Evolutionary conservation across 1,140 invertebrate genomes (phyloP).

Genomic region (Tetramorium parvispinum): DNA sequence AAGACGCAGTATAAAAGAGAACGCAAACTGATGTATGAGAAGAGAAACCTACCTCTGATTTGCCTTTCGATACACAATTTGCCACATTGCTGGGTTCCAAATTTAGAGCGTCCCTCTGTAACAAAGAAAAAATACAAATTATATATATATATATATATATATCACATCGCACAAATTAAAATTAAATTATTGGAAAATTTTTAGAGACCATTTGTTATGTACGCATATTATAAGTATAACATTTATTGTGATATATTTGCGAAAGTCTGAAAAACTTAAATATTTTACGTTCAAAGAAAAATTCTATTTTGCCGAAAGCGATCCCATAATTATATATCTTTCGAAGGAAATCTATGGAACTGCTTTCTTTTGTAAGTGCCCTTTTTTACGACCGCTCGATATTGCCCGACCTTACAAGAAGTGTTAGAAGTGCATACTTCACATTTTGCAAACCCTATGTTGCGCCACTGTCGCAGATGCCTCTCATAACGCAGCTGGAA

Average conservation of each 20-base stretch:
- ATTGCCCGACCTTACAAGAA: conserved; percentile 57
- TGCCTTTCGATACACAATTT: conserved; percentile 93
- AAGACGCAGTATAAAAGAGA: conserved; percentile 11
- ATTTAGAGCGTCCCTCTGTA: conserved; percentile 91
- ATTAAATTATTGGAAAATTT: neutral
- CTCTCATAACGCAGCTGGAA: conserved; percentile 26
- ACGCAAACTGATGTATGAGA: conserved; percentile 18
- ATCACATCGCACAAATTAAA: neutral
- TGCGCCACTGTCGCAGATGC: conserved; percentile 20
- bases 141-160: neutral
- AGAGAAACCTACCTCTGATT: conserved; percentile 90
- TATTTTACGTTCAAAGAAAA: neutral
- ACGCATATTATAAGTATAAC: neutral
- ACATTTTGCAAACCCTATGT: conserved; percentile 62
- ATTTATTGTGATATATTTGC: neutral
- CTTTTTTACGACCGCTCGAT: conserved; percentile 45
- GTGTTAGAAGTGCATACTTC: conserved; percentile 63
- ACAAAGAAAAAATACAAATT: conserved; percentile 77
- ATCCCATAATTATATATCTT: conserved; percentile 55
- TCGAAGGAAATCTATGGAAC: conserved; percentile 6
- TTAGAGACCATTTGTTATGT: neutral
- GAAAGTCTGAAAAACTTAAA: neutral
- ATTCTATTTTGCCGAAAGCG: conserved; percentile 12
- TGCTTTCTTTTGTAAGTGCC: neutral
- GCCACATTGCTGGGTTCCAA: conserved; percentile 91